Percentiles rank a stretch among this genome's conserved stretches.
Conservation (phyloP, 2,113 vertebrate species). For the Anolis sagrei region DNA sequence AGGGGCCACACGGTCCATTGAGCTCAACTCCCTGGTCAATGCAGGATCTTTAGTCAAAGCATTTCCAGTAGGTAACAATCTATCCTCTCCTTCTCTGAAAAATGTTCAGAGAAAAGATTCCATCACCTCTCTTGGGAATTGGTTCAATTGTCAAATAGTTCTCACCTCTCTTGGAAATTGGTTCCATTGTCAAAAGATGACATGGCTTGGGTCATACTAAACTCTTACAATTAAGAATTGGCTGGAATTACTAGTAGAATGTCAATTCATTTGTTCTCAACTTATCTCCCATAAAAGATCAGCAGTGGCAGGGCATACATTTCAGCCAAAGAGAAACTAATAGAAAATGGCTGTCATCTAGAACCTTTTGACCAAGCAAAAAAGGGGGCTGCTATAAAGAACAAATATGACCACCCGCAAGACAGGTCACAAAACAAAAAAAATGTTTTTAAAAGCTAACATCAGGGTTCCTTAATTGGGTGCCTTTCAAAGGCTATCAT, state of each 20-base stretch:
- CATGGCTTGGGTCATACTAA: background rate
- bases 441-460: too few species aligned
- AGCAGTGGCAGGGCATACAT: background rate
- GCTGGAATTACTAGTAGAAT: background rate
- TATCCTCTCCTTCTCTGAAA: too few species aligned
- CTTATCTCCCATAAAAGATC: background rate
- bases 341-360: background rate
- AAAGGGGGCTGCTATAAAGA: background rate
- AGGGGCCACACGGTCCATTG: too few species aligned
- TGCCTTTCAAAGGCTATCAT: background rate
- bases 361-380: background rate
- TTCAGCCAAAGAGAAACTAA: background rate
- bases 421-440: background rate
- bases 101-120: too few species aligned
- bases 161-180: too few species aligned
- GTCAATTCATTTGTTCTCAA: too few species aligned
- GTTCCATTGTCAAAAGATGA: too few species aligned
- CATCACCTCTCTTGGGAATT: too few species aligned
- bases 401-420: constrained; percentile 14
- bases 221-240: background rate
- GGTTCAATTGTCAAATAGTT: too few species aligned
- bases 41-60: too few species aligned
- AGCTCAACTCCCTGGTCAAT: too few species aligned
- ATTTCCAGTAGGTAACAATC: too few species aligned
- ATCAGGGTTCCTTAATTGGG: constrained; percentile 12